phyloP scores from a whole-genome alignment of 2,113 vertebrate species.

The Pica pica region DNA sequence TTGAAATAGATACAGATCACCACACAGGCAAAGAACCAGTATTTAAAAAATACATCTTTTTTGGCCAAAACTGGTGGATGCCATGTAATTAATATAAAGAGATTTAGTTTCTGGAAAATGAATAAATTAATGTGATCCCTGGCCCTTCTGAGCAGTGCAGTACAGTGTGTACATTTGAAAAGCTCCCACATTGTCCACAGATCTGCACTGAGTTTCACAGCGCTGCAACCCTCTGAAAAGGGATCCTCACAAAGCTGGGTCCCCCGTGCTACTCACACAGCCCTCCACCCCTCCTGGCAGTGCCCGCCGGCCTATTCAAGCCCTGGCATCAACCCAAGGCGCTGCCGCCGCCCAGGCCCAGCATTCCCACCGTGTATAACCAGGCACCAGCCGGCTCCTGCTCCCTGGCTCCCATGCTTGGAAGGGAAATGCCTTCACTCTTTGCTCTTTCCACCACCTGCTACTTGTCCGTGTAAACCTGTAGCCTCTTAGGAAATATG shows the following conservation, averaged over 20 bases:
- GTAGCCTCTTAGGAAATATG: not conserved
- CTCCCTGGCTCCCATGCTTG: not conserved
- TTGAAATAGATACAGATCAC: not conserved
- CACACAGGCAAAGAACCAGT: not conserved
- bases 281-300: constrained; percentile 5
- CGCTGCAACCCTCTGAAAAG: not conserved
- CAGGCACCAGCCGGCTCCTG: not conserved
- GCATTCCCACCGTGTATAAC: not conserved
- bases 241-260: constrained; percentile 27
- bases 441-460: not conserved
- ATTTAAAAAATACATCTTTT: not conserved
- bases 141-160: not conserved
- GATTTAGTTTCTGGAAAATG: constrained; percentile 1
- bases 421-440: not conserved
- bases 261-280: not conserved
- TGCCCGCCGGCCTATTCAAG: not conserved
- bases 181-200: not conserved
- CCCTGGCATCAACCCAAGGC: not conserved
- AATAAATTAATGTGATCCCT: not conserved
- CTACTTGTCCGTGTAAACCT: not conserved
- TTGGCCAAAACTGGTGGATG: not conserved
- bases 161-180: constrained; percentile 19
- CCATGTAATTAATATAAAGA: constrained; percentile 13
- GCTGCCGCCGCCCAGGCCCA: not conserved
- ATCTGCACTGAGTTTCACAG: not conserved